Evolutionary conservation across 2,888 invertebrate species (phyloP).

Genomic region (Kuschelorhynchus macadamiae): DNA sequence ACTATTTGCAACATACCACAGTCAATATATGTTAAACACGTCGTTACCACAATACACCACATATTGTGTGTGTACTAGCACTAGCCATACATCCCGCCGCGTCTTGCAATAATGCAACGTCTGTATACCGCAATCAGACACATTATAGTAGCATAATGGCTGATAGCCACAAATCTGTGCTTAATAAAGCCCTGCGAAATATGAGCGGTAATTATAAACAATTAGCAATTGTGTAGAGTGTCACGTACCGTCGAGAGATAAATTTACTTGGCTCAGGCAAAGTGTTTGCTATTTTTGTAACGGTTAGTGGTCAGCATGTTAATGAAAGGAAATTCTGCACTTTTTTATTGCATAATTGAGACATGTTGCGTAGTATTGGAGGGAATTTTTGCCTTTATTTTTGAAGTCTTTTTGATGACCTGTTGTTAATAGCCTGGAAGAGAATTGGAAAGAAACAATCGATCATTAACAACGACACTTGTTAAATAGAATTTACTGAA

Average conservation of each 20-base stretch:
- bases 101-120: neutral
- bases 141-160: constrained; percentile 35
- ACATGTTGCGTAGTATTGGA: too few relatives aligned
- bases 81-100: neutral
- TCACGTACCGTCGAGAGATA: constrained; percentile 16
- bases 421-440: too few relatives aligned
- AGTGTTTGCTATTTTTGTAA: neutral
- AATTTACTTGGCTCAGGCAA: neutral
- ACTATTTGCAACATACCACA: too few relatives aligned
- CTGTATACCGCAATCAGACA: constrained; percentile 31
- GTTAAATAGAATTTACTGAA: too few relatives aligned
- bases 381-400: too few relatives aligned
- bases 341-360: too few relatives aligned
- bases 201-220: constrained; percentile 39
- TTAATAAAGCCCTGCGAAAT: constrained; percentile 30
- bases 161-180: constrained; percentile 33
- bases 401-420: too few relatives aligned
- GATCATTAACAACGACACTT: too few relatives aligned
- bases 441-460: too few relatives aligned
- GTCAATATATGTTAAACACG: neutral
- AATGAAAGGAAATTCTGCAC: too few relatives aligned
- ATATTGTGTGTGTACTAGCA: neutral
- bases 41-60: neutral
- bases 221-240: constrained; percentile 24
- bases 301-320: too few relatives aligned